Evolutionary conservation across 2,888 invertebrate genomes (phyloP).

Genomic region (Aricia artaxerxes): DNA sequence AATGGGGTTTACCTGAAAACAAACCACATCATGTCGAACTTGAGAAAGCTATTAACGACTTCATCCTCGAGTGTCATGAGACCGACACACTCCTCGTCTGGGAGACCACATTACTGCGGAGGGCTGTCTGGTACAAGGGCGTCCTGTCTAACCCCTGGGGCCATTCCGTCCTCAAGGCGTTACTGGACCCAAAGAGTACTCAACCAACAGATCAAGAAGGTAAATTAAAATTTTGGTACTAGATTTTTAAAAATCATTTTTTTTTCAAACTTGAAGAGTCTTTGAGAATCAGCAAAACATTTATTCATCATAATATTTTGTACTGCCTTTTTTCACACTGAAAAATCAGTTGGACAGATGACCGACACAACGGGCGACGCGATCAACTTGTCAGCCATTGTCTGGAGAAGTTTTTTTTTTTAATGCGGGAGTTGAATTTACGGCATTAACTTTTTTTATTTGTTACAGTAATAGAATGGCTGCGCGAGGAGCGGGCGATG

Average conservation of each 20-base stretch:
- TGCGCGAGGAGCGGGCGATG: constrained; percentile 81
- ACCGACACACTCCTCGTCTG: constrained; percentile 57
- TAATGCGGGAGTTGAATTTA: too few relatives aligned
- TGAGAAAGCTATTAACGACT: constrained; percentile 56
- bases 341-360: too few relatives aligned
- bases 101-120: constrained; percentile 69
- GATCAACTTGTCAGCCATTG: not conserved
- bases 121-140: constrained; percentile 80
- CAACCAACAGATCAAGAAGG: constrained; percentile 65
- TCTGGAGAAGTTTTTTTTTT: too few relatives aligned
- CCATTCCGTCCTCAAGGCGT: constrained; percentile 75
- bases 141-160: constrained; percentile 78
- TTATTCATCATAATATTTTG: too few relatives aligned
- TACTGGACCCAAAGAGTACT: constrained; percentile 78
- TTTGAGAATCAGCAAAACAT: too few relatives aligned
- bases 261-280: too few relatives aligned
- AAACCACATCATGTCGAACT: constrained; percentile 58
- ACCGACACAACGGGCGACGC: too few relatives aligned
- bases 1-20: constrained; percentile 63
- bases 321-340: too few relatives aligned
- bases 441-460: too few relatives aligned
- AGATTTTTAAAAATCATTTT: too few relatives aligned
- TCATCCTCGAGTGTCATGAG: constrained; percentile 61
- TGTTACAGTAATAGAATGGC: constrained; percentile 76
- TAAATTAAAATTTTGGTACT: constrained; percentile 39